Base-by-base conservation (phyloP, 2,888 invertebrate genomes). In the Andricus curvator region DNA sequence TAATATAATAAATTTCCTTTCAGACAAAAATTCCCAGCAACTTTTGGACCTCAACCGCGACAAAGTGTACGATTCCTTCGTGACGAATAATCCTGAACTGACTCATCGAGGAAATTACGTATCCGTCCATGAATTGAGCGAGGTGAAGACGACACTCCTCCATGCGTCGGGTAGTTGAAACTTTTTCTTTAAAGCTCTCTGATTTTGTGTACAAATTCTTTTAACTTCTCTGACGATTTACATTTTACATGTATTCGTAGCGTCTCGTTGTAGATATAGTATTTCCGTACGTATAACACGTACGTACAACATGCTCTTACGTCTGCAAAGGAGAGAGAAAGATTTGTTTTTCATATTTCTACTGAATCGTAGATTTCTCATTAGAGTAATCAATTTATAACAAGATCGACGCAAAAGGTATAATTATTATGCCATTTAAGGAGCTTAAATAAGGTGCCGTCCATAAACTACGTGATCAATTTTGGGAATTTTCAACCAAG, bases 81-180 rank as follows among this genome's bases (percentile, higher is more conserved):
- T 87, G 29, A 81, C 83, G 64, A 85, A 82, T 29, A 88, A 84
- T 77, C 88, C 88, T 3, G 92, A 91, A 82, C 85, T 92, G 22
- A 86, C 86, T 65, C 92, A 92, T 76, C 87, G 92, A 65, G 88
- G 88, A 25, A 85, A 87, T 11, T 90, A 90, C 70, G 81, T 89
- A 5, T 90, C 90, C 20, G 89, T 87, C 62, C 91, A 92, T 17
- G 92, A 92, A 51, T 86, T 92, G 3, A 90, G 85, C 64, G 92
- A 92, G 84, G 92, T 92, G 11, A 91, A 91, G 33, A 91, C 90
- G 22, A 91, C 90, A 8, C 84, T 92, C 20, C 83, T 92, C 25
- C 91, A 92, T 22, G 91, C 89, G 4, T 90, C 89, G 17, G 90
- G 88, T 44, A 92, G 91, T 85, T 92, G 88, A 88, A 81, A 85